Evolutionary conservation across 1,140 invertebrate genomes (phyloP).

Genomic region (Caerostris darwini): DNA sequence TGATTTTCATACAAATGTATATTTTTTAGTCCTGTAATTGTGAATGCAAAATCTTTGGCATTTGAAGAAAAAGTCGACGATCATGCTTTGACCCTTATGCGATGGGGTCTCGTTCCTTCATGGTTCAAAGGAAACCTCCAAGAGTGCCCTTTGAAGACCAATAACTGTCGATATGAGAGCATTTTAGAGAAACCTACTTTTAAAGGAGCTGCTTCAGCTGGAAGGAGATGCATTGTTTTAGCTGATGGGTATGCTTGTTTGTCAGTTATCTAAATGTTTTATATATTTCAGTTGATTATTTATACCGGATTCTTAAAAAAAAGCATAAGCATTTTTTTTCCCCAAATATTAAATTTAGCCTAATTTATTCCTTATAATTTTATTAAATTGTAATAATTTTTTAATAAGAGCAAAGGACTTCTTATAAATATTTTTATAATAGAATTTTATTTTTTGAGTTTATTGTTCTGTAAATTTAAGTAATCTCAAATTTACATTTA

Average conservation of each 20-base stretch:
- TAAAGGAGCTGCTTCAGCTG: conserved; percentile 85
- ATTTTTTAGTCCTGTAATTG: conserved; percentile 55
- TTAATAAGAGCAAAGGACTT: too few species aligned
- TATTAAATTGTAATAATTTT: too few species aligned
- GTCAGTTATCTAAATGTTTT: too few species aligned
- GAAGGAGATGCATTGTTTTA: conserved; percentile 89
- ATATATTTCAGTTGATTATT: too few species aligned
- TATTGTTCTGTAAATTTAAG: too few species aligned
- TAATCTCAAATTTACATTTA: too few species aligned
- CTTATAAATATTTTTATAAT: too few species aligned
- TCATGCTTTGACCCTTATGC: conserved; percentile 87
- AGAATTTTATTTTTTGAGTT: too few species aligned
- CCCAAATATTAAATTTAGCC: too few species aligned
- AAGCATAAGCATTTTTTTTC: too few species aligned
- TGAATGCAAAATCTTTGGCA: conserved; percentile 28
- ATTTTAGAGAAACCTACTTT: conserved; percentile 87
- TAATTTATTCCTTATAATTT: background rate
- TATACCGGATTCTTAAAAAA: too few species aligned
- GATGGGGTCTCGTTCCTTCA: conserved; percentile 92
- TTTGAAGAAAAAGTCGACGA: background rate
- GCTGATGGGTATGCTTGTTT: conserved; percentile 85
- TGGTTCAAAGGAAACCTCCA: conserved; percentile 90
- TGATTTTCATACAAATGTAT: background rate
- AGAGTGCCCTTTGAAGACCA: conserved; percentile 88
- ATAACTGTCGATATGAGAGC: conserved; percentile 90